These are phyloP conservation scores for Musca domestica DNA, from an alignment of 1,140 invertebrate genomes.

Conservation along the genomic window DNA sequence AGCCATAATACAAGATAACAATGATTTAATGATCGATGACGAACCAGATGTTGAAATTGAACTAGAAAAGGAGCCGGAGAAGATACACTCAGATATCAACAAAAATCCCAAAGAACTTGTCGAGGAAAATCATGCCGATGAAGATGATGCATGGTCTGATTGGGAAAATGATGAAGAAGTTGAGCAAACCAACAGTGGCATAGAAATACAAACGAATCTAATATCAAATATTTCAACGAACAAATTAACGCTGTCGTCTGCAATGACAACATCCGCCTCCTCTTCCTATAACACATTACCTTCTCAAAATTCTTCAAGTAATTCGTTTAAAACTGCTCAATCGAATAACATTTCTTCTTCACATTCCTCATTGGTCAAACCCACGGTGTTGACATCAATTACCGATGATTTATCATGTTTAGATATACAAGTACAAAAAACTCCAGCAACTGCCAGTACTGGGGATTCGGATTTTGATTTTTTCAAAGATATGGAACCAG, in stretches of 20 bases:
- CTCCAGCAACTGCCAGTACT: conserved; percentile 52
- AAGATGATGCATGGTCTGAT: conserved; percentile 69
- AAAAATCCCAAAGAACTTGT: conserved; percentile 10
- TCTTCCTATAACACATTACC: conserved; percentile 11
- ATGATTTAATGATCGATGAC: conserved; percentile 26
- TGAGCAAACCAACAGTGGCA: conserved; percentile 20
- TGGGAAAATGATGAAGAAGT: conserved; percentile 64
- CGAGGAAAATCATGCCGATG: conserved; percentile 36
- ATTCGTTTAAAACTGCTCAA: conserved; percentile 28
- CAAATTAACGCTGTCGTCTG: neutral
- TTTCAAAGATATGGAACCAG: conserved; percentile 80
- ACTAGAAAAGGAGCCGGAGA: neutral
- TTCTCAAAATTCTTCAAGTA: conserved; percentile 4
- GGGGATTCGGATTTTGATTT: conserved; percentile 66
- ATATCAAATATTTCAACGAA: conserved; percentile 2
- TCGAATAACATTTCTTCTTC: conserved; percentile 20
- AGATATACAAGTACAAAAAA: conserved; percentile 68
- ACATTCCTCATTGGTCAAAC: conserved; percentile 22
- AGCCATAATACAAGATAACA: conserved; percentile 42
- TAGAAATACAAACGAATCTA: neutral
- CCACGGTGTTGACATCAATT: conserved; percentile 30
- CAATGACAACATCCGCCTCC: conserved; percentile 10
- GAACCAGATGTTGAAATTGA: neutral
- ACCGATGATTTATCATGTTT: conserved; percentile 68
- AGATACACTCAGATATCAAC: neutral